These are phyloP conservation scores for Babylonia areolata DNA, from an alignment of 1,140 invertebrate species.

Conservation along the genomic window DNA sequence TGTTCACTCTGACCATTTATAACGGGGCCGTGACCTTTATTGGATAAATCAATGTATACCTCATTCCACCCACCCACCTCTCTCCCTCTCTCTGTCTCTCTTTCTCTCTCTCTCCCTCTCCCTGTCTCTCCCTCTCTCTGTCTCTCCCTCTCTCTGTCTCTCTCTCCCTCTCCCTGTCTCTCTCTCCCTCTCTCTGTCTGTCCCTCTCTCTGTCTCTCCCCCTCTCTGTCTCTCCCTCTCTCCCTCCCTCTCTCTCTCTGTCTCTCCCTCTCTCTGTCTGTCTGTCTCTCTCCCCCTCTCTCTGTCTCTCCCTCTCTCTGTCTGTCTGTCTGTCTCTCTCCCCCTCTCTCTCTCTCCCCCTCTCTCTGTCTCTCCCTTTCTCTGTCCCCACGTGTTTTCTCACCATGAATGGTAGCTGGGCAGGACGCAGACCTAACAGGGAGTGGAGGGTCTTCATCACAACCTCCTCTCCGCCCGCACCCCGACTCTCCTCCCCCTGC, in stretches of 20 bases:
- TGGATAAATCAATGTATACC: too few species aligned
- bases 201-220: constrained; percentile 6
- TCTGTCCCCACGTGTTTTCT: too few species aligned
- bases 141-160: not conserved
- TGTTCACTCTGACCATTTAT: too few species aligned
- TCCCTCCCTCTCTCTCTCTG: not conserved
- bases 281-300: not conserved
- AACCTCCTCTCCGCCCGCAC: too few species aligned
- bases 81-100: constrained; percentile 16
- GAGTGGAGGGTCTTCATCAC: too few species aligned
- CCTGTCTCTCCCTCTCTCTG: not conserved
- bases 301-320: not conserved
- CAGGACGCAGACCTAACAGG: too few species aligned
- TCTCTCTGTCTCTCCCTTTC: not conserved
- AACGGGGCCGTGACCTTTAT: too few species aligned
- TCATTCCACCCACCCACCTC: too few species aligned
- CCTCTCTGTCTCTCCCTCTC: not conserved
- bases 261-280: not conserved
- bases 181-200: not conserved
- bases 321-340: not conserved
- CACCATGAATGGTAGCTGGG: too few species aligned
- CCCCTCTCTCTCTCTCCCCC: not conserved
- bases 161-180: constrained; percentile 1
- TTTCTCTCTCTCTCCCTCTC: not conserved
- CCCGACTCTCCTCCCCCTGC: too few species aligned